phyloP scores from a whole-genome alignment of 2,113 vertebrate species.

The Cephalopholis sonnerati region DNA sequence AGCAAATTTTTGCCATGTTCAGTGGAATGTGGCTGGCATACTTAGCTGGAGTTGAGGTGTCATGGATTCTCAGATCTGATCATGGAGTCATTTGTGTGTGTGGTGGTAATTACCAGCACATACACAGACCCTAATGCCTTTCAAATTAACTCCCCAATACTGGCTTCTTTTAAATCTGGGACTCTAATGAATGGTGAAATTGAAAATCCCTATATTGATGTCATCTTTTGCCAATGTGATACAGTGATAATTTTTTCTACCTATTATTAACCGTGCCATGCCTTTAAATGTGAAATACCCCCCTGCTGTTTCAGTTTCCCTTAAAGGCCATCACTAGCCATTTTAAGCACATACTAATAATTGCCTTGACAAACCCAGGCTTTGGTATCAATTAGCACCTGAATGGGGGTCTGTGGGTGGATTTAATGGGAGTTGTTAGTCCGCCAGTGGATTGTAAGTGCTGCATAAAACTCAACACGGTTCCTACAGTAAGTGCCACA shows the following conservation, averaged over 20 bases:
- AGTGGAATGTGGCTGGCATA: constrained; percentile 10
- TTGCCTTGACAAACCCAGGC: constrained; percentile 96
- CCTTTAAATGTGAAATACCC: constrained; percentile 94
- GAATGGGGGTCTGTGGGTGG: constrained; percentile 90
- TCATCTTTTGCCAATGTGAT: constrained; percentile 92
- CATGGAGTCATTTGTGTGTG: constrained; percentile 86
- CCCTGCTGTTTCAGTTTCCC: constrained; percentile 90
- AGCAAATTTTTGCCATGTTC: constrained; percentile 24
- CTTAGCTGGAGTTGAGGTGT: constrained; percentile 45
- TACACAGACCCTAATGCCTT: constrained; percentile 90
- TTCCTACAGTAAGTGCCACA: constrained; percentile 67
- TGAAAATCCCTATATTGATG: constrained; percentile 89
- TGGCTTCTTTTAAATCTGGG: constrained; percentile 87
- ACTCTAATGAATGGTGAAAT: constrained; percentile 80
- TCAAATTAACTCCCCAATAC: constrained; percentile 91
- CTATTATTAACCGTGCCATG: constrained; percentile 95
- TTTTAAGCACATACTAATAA: constrained; percentile 97
- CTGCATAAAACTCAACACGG: constrained; percentile 77
- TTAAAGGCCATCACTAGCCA: constrained; percentile 94
- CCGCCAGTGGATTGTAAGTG: constrained; percentile 83
- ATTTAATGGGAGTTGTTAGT: constrained; percentile 94
- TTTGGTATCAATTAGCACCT: constrained; percentile 98
- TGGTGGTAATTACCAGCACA: constrained; percentile 90
- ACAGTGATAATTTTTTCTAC: constrained; percentile 92
- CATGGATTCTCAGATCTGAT: constrained; percentile 45